Percentiles rank a stretch among this genome's conserved stretches.
Evolutionary conservation across 2,888 invertebrate genomes (phyloP).

Genomic region (Macrosiphum euphorbiae): DNA sequence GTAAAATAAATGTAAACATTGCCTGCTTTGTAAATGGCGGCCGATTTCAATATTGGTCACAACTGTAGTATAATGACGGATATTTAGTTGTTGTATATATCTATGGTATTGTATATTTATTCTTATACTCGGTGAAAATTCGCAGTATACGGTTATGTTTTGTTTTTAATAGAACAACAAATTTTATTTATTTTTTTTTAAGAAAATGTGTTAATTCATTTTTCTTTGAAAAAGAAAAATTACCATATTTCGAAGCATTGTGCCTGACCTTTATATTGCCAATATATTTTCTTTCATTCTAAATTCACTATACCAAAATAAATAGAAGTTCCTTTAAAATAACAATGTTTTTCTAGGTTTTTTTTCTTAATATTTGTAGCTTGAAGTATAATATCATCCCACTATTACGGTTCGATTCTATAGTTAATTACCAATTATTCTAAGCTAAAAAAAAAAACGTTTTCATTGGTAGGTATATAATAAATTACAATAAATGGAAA

Average conservation of each 20-base stretch:
- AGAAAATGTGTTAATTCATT: not conserved
- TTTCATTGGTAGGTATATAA: not conserved
- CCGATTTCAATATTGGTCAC: too few species aligned
- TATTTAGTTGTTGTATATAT: too few species aligned
- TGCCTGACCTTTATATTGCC: not conserved
- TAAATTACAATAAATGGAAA: not conserved
- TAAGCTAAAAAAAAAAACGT: not conserved
- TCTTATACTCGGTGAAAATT: not conserved
- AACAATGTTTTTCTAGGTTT: not conserved
- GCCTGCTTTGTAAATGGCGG: too few species aligned
- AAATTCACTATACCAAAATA: not conserved
- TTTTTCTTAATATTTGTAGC: not conserved
- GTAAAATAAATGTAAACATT: too few species aligned
- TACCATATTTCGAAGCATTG: not conserved
- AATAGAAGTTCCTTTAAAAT: not conserved
- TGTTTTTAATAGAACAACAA: not conserved
- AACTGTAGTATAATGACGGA: too few species aligned
- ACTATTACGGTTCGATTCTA: not conserved
- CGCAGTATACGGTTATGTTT: not conserved
- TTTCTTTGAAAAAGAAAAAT: not conserved
- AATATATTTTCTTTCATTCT: not conserved
- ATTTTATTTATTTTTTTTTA: not conserved
- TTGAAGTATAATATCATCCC: not conserved
- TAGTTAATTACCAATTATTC: not conserved
- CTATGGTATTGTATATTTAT: not conserved